These are phyloP conservation scores for Scaptomyza graminum DNA, from an alignment of 1,140 invertebrate species.

Conservation along the genomic window DNA sequence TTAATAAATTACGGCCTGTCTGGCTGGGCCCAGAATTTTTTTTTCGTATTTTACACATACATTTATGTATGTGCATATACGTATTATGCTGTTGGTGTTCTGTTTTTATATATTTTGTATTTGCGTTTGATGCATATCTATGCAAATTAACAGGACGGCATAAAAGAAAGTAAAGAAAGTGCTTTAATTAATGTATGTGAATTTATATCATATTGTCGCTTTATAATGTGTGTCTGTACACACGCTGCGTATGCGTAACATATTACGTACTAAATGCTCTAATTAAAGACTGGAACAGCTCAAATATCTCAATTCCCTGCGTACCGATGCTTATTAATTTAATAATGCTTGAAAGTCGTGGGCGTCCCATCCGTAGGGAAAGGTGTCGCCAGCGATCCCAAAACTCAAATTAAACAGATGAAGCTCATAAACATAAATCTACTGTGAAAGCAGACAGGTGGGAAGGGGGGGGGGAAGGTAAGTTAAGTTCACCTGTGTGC, in stretches of 20 bases:
- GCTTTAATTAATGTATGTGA: conserved; percentile 46
- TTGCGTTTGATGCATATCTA: conserved; percentile 53
- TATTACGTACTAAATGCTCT: conserved; percentile 10
- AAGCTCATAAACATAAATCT: conserved; percentile 33
- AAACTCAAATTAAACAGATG: conserved; percentile 34
- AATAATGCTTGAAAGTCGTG: conserved; percentile 31
- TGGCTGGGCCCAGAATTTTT: conserved; percentile 9
- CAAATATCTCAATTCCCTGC: conserved; percentile 13
- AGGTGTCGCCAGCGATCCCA: conserved; percentile 19
- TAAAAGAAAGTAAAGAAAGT: conserved; percentile 57
- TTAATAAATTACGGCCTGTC: conserved; percentile 65
- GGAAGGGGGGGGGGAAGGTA: background rate
- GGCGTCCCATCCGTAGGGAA: conserved; percentile 2
- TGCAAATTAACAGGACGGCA: conserved; percentile 46
- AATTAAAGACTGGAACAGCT: conserved; percentile 3
- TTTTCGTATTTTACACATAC: background rate
- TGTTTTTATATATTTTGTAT: background rate
- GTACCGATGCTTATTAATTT: conserved; percentile 28
- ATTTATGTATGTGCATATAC: background rate
- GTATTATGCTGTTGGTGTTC: conserved; percentile 18
- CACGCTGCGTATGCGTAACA: conserved; percentile 19
- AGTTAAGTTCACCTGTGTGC: conserved; percentile 11
- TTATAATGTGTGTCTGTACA: background rate
- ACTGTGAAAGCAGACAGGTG: background rate
- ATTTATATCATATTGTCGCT: conserved; percentile 3